Evolutionary conservation across 1,140 invertebrate species (phyloP).

Genomic region (Monomorium pharaonis): DNA sequence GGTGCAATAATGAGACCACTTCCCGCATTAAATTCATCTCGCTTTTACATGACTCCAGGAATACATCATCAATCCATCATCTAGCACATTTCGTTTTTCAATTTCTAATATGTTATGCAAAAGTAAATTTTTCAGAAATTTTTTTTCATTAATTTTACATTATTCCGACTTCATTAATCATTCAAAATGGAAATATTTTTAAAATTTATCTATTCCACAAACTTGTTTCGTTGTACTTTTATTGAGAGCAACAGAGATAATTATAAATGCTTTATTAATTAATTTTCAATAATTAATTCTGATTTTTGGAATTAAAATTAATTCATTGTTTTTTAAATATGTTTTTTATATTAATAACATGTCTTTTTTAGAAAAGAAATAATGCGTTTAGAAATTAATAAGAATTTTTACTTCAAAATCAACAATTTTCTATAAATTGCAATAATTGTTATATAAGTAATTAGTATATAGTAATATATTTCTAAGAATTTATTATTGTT

Average conservation of each 20-base stretch:
- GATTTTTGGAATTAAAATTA: background rate
- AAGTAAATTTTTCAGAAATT: background rate
- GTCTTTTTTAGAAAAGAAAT: no score
- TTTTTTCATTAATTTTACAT: background rate
- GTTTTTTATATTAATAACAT: no score
- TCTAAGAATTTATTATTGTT: background rate
- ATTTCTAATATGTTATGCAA: constrained; percentile 29
- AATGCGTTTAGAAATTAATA: background rate
- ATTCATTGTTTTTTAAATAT: background rate
- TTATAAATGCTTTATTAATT: background rate
- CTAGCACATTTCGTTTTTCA: constrained; percentile 68
- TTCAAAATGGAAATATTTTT: no score
- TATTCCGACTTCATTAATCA: background rate
- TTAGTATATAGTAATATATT: background rate
- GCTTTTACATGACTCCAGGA: constrained; percentile 46
- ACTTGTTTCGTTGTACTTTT: no score
- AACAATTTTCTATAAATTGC: background rate
- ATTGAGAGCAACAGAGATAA: background rate
- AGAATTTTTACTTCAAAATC: background rate
- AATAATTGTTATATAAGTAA: background rate
- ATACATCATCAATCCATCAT: constrained; percentile 62
- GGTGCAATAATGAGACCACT: constrained; percentile 81
- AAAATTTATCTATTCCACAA: no score
- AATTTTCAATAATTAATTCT: background rate
- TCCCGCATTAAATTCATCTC: constrained; percentile 79